Evolutionary conservation across 1,140 invertebrate genomes (phyloP), one percentile per base, ranked within the genome.

Genomic region (Olivierus martensii): DNA sequence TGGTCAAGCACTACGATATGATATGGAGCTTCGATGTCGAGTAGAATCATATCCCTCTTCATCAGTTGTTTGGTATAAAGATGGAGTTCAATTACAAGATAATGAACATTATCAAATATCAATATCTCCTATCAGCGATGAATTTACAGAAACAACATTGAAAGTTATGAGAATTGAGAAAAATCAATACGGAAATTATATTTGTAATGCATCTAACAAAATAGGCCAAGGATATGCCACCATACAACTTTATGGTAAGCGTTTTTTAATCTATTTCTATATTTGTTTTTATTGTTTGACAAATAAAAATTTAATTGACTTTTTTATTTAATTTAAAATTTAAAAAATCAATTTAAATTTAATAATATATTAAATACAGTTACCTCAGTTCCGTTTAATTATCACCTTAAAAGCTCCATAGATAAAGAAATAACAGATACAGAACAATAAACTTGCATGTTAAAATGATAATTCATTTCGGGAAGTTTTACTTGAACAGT

Each of bases 21-120:
- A 92, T 60, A 89, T 89, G 82, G 87, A 93, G 64, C 65, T 94
- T 51, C 85, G 90, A 62, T 94, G 89, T 63, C 85, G 88, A 62
- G 82, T 93, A 3, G 87, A 91, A 69, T 87, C 88, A 0, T 93
- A 89, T 69, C 89, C 89, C 7, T 84, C 84, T 15, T 87, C 88
- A 5, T 83, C 84, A 1, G 87, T 92, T 50, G 74, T 77, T 3
- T 94, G 89, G 89, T 64, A 84, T 4, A 90, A 91, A 66, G 84
- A 89, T 60, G 81, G 81, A 7, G 18, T 50, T 10, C 75, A 81
- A 52, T 62, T 92, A 5, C 80, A 82, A 0, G 91, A 90, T 59
- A 91, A 90, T 70, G 86, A 91, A 62, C 86, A 92, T 73, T 87
- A 87, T 63, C 75, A 62, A 12, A 84, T 92, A 60, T 89, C 87